These are phyloP conservation scores for Premnoplex brunnescens DNA, from an alignment of 2,797 vertebrate genomes.

Conservation along the genomic window DNA sequence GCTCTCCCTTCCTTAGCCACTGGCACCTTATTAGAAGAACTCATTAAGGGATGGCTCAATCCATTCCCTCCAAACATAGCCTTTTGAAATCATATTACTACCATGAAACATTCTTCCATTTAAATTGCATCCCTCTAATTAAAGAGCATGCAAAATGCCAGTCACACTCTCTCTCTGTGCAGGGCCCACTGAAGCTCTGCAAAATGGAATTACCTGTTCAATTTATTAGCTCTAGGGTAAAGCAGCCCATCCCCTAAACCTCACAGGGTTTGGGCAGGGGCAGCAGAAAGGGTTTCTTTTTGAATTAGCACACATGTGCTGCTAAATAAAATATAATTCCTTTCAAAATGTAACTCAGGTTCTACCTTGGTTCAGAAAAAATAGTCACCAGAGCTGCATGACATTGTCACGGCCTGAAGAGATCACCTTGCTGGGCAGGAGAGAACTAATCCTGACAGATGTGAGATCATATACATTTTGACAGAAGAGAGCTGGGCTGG, in stretches of 20 bases:
- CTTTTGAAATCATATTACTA: constrained; percentile 56
- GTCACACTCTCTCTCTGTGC: constrained; percentile 5
- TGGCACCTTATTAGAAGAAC: constrained; percentile 46
- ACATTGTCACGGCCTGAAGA: constrained; percentile 57
- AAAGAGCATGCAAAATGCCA: constrained; percentile 47
- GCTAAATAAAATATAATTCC: constrained; percentile 60
- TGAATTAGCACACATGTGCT: constrained; percentile 22
- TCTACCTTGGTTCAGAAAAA: constrained; percentile 34
- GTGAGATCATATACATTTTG: constrained; percentile 62
- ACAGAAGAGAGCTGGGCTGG: constrained; percentile 54
- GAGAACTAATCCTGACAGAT: constrained; percentile 63
- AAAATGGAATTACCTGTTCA: constrained; percentile 23
- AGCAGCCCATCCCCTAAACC: background rate
- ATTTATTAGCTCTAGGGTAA: constrained; percentile 31
- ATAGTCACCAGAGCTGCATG: constrained; percentile 15
- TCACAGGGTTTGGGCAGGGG: background rate
- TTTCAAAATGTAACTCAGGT: constrained; percentile 46
- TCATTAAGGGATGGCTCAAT: constrained; percentile 47
- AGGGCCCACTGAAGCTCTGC: constrained; percentile 34
- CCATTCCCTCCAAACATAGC: constrained; percentile 29
- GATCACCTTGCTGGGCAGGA: constrained; percentile 62
- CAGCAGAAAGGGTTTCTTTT: constrained; percentile 9
- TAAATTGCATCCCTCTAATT: constrained; percentile 48
- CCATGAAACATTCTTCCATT: constrained; percentile 44
- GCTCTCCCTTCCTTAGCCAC: constrained; percentile 45